Base-by-base conservation (phyloP, 2,113 vertebrate genomes). In the Cinclus cinclus region DNA sequence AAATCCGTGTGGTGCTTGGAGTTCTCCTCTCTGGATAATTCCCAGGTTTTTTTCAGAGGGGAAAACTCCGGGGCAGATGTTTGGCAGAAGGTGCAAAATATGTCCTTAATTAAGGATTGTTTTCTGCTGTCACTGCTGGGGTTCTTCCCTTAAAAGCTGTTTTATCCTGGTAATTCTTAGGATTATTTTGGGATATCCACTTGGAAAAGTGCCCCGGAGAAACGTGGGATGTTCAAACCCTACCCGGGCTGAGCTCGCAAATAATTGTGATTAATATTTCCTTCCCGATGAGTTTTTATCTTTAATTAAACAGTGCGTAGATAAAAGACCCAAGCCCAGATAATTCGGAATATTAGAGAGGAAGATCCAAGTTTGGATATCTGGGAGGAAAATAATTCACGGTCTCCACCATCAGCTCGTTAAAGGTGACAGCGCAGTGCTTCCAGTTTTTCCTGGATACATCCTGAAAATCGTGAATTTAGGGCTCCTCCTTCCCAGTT, bases 261-360 rank as follows among this genome's bases (percentile, higher is more conserved):
- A 52, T 2, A 9, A 10, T 30, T 4, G 6, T 0, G 7, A 8
- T 47, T 9, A 13, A 11, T 15, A 2, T 33, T 39, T 8, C 5
- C 42, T 67, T 22, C n/a, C 8, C 24, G 2, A 8, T 9, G 4
- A 3, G 8, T 5, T 49, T 15, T 7, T 44, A 15, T 4, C 20
- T 33, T 25, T 35, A 18, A 46, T 39, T 23, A 21, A 49, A 5
- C 44, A 37, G 67, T 28, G 27, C 0, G 15, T 0, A 16, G 21
- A 4, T 13, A 6, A 39, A 42, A 39, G 5, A 55, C 18, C 33
- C 30, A 4, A 86, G 13, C 27, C 21, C 35, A 42, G 50, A 5
- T 12, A 21, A 17, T 42, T 35, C 0, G 13, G 55, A 15, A 55
- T 20, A 15, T 13, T 3, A 4, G 17, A 41, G 30, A 52, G 39